phyloP scores from a whole-genome alignment of 2,797 vertebrate genomes.

The Cossypha polioptera region DNA sequence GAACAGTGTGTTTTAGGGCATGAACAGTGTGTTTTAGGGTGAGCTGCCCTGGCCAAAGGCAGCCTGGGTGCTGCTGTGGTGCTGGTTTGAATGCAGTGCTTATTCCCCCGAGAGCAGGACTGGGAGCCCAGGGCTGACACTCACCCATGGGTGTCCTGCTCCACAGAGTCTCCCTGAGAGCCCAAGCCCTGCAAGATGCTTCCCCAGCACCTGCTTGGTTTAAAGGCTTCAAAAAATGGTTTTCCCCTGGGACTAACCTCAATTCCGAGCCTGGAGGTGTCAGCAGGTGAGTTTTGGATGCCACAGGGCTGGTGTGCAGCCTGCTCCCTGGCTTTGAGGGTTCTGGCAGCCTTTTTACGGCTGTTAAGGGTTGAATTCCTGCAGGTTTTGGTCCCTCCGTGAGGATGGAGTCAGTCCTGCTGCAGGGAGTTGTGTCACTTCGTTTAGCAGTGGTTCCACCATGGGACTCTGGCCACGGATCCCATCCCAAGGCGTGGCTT shows the following conservation, averaged over 20 bases:
- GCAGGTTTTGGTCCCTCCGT: not conserved
- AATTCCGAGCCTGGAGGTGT: not conserved
- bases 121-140: rapidly evolving
- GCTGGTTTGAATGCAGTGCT: not conserved
- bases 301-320: rapidly evolving
- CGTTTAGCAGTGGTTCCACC: rapidly evolving
- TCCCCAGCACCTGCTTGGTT: not conserved
- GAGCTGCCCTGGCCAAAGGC: not conserved
- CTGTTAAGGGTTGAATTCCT: not conserved
- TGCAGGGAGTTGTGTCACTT: rapidly evolving
- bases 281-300: rapidly evolving
- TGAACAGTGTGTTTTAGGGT: rapidly evolving
- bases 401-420: rapidly evolving
- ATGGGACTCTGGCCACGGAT: rapidly evolving
- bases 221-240: not conserved
- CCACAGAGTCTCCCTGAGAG: rapidly evolving
- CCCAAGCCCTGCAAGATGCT: not conserved
- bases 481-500: not conserved
- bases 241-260: not conserved
- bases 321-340: rapidly evolving
- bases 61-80: rapidly evolving
- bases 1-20: rapidly evolving
- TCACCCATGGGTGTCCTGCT: rapidly evolving
- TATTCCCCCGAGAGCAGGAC: rapidly evolving
- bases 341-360: not conserved